Conservation (phyloP, 2,888 invertebrate genomes). For the Spialia ferax region DNA sequence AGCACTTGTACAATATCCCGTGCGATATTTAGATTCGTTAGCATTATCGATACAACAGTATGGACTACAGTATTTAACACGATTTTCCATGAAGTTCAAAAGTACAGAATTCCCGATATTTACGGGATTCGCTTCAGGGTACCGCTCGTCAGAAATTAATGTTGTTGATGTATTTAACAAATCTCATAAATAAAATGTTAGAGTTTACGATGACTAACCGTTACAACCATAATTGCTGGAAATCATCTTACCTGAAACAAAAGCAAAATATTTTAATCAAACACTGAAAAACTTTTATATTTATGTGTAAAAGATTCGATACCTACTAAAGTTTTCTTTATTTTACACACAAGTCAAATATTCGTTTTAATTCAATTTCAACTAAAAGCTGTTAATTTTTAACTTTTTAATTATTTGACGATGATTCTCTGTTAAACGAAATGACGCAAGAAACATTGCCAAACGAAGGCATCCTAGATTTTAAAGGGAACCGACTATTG, state of each 20-base stretch:
- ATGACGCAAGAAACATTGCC: conserved; percentile 27
- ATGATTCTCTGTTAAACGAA: neutral
- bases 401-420: neutral
- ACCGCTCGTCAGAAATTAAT: conserved; percentile 1
- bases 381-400: neutral
- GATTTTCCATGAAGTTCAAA: conserved; percentile 23
- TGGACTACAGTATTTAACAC: conserved; percentile 5
- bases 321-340: neutral
- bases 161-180: conserved; percentile 3
- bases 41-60: conserved; percentile 17
- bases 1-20: conserved; percentile 12
- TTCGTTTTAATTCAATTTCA: neutral
- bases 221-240: neutral
- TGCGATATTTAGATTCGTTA: conserved; percentile 12
- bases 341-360: neutral
- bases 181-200: neutral
- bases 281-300: neutral
- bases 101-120: neutral
- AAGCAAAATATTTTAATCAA: neutral
- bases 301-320: neutral
- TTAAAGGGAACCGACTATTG: conserved; percentile 18
- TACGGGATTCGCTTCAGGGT: neutral
- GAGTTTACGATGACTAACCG: neutral
- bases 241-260: conserved; percentile 6
- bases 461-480: conserved; percentile 27